Evolutionary conservation across 2,797 vertebrate species (phyloP).

Genomic region (Craterocephalus amniculus): DNA sequence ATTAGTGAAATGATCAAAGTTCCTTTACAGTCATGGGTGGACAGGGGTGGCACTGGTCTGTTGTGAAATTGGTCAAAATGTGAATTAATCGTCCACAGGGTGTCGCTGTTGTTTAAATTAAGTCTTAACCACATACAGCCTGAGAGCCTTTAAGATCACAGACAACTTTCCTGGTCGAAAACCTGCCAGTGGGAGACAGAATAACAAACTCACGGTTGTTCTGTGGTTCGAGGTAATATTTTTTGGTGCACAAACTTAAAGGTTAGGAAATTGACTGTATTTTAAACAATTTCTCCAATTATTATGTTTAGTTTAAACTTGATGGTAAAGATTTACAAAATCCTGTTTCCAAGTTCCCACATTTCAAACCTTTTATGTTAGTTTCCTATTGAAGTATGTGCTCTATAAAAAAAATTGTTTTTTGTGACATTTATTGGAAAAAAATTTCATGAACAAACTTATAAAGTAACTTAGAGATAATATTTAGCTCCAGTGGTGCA

Average conservation of each 20-base stretch:
- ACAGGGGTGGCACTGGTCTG: neutral
- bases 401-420: neutral
- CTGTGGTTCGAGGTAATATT: neutral
- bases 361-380: no score
- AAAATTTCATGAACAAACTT: neutral
- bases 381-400: neutral
- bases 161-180: neutral
- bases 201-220: neutral
- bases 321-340: neutral
- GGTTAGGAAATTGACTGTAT: neutral
- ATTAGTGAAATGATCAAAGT: neutral
- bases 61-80: neutral
- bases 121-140: neutral
- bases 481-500: neutral
- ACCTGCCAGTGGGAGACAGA: neutral
- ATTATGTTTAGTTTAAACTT: neutral
- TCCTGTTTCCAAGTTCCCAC: neutral
- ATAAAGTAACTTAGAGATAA: neutral
- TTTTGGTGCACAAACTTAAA: no score
- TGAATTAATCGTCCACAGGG: constrained; percentile 20
- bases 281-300: neutral
- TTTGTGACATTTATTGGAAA: neutral
- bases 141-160: neutral
- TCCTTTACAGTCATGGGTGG: neutral
- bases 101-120: constrained; percentile 46